Conservation (phyloP, 2,888 invertebrate genomes). For the Agapetus fuscipes region DNA sequence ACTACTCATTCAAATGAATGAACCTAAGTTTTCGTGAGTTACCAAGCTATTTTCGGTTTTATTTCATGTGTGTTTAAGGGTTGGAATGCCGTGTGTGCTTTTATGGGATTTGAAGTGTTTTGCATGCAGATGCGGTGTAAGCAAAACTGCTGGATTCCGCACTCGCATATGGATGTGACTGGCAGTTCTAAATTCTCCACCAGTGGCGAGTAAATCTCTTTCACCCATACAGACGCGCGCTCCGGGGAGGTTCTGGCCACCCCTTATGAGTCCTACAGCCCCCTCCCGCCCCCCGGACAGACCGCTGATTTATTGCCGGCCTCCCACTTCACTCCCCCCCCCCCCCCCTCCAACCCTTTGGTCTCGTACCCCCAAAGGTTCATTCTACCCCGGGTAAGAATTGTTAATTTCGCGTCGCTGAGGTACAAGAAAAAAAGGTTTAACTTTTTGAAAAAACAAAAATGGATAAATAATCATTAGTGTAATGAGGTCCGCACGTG, state of each 20-base stretch:
- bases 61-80: too few relatives aligned
- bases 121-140: too few relatives aligned
- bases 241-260: background rate
- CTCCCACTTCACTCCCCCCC: slow-evolving; percentile 7
- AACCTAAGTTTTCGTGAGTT: too few relatives aligned
- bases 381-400: background rate
- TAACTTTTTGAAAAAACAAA: too few relatives aligned
- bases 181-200: slow-evolving; percentile 18
- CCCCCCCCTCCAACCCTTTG: background rate
- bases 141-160: too few relatives aligned
- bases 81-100: too few relatives aligned
- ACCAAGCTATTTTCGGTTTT: too few relatives aligned
- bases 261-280: background rate
- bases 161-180: slow-evolving; percentile 14
- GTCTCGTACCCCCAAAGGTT: background rate
- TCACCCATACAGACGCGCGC: slow-evolving; percentile 4
- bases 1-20: too few relatives aligned
- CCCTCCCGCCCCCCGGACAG: slow-evolving; percentile 8
- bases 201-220: slow-evolving; percentile 19
- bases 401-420: background rate
- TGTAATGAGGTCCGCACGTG: too few relatives aligned
- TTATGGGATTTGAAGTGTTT: too few relatives aligned
- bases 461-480: too few relatives aligned
- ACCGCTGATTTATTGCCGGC: slow-evolving; percentile 21
- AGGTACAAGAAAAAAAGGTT: too few relatives aligned